Evolutionary conservation across 1,140 invertebrate genomes (phyloP).

Genomic region (Dufourea novaeangliae): DNA sequence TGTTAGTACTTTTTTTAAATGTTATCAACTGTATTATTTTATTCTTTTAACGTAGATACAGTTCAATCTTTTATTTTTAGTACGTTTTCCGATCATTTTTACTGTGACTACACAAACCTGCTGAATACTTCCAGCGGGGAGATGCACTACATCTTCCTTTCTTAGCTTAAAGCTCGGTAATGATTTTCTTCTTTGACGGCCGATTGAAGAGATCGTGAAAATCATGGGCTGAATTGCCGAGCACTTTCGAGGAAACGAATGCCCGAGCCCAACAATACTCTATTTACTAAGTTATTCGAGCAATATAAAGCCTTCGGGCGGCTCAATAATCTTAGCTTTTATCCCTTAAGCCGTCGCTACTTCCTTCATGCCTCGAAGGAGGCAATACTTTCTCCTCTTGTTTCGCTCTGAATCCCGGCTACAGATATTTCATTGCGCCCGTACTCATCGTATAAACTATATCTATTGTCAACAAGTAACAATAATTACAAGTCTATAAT

Average conservation of each 20-base stretch:
- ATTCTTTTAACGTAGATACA: too few species aligned
- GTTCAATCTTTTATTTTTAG: too few species aligned
- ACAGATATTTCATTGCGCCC: neutral
- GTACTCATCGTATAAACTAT: neutral
- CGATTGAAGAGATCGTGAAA: too few species aligned
- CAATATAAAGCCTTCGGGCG: neutral
- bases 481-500: neutral
- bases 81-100: too few species aligned
- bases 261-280: neutral
- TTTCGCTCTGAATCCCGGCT: neutral
- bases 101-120: too few species aligned
- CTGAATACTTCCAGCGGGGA: too few species aligned
- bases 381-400: neutral
- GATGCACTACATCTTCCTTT: too few species aligned
- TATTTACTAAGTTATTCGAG: slow-evolving; percentile 1
- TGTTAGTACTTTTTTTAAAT: too few species aligned
- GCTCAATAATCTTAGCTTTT: neutral
- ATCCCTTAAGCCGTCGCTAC: neutral
- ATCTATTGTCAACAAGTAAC: neutral
- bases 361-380: neutral
- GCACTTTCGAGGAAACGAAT: neutral
- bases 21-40: too few species aligned
- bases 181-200: neutral
- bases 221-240: neutral
- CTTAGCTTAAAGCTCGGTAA: too few species aligned